These are phyloP conservation scores for Epirrita christyi DNA, from an alignment of 2,888 invertebrate species.

Conservation along the genomic window DNA sequence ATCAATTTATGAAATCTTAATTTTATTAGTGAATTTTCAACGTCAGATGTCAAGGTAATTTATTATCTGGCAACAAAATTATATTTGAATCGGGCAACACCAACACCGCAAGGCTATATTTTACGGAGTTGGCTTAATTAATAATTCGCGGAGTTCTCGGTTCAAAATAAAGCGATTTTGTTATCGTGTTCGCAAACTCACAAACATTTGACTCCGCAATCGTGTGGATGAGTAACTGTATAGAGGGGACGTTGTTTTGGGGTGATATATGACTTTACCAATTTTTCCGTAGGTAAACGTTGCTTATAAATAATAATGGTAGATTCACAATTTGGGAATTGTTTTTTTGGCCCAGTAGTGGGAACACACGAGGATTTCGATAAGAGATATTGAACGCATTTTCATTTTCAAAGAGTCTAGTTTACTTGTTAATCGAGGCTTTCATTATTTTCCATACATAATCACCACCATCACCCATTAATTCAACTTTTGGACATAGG, in stretches of 20 bases:
- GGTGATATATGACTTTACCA: constrained; percentile 6
- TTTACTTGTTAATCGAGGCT: too few species aligned
- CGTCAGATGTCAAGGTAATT: constrained; percentile 54
- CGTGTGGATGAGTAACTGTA: constrained; percentile 29
- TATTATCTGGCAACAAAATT: constrained; percentile 51
- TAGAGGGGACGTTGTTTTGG: constrained; percentile 19
- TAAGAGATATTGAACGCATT: too few species aligned
- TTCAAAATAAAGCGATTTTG: constrained; percentile 61
- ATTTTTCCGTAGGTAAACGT: not conserved
- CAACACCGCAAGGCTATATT: constrained; percentile 43
- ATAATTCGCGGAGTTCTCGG: constrained; percentile 53
- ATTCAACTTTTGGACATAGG: too few species aligned
- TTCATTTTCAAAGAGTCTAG: too few species aligned
- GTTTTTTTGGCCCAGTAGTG: too few species aligned
- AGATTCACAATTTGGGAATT: too few species aligned
- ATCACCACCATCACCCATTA: too few species aligned
- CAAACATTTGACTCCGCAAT: constrained; percentile 55
- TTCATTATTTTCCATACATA: too few species aligned
- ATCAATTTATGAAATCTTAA: constrained; percentile 39
- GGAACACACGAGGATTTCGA: too few species aligned
- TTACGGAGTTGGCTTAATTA: constrained; percentile 59
- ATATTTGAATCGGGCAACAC: constrained; percentile 42
- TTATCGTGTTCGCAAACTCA: constrained; percentile 61
- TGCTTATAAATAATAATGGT: not conserved
- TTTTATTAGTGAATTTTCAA: constrained; percentile 40